phyloP scores from a whole-genome alignment of 2,113 vertebrate genomes.

The Recurvirostra avosetta region DNA sequence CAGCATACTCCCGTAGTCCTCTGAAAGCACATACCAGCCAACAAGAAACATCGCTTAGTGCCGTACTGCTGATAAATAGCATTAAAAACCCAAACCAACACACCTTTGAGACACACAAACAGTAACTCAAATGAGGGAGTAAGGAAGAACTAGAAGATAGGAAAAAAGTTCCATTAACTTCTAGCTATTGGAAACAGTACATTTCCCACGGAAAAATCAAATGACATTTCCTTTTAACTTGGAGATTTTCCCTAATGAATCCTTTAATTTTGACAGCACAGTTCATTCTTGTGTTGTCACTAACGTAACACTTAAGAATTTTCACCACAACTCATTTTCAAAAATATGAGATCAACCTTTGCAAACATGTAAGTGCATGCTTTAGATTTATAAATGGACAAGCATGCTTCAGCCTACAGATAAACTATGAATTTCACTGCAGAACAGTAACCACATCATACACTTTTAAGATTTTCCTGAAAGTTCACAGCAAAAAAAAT shows the following conservation, averaged over 20 bases:
- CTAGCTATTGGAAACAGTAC: background rate
- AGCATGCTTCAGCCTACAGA: background rate
- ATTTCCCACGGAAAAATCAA: background rate
- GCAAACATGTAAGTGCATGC: background rate
- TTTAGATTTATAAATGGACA: background rate
- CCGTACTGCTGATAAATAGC: background rate
- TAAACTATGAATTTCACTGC: background rate
- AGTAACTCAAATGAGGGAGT: background rate
- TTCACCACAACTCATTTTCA: background rate
- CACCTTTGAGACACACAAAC: background rate
- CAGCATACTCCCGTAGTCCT: slow-evolving; percentile 87
- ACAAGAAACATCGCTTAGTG: background rate
- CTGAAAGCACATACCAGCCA: slow-evolving; percentile 70
- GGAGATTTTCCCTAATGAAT: background rate
- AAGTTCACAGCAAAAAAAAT: background rate
- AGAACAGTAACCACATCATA: background rate
- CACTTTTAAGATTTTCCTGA: background rate
- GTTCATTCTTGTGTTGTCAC: background rate
- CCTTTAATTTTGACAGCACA: background rate
- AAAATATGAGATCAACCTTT: background rate
- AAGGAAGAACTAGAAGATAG: background rate
- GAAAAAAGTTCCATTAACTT: background rate
- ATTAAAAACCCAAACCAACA: background rate
- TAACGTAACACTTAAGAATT: background rate
- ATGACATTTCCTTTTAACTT: background rate